Conservation (phyloP, 2,888 invertebrate genomes). For the Rhagium mordax region DNA sequence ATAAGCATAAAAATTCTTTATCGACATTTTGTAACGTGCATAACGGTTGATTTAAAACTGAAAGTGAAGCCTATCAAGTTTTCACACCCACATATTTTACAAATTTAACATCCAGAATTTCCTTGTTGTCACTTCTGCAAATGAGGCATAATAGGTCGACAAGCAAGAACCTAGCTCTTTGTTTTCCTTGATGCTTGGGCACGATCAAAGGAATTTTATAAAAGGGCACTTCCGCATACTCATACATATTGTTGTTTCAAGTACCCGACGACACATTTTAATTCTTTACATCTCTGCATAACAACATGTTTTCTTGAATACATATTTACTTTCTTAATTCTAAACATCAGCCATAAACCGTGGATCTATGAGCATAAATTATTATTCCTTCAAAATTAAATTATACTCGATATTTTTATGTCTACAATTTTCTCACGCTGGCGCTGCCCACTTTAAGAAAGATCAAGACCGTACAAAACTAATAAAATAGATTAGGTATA, state of each 20-base stretch:
- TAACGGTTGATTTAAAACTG: conserved; percentile 15
- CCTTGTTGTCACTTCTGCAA: neutral
- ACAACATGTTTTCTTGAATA: neutral
- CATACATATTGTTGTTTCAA: neutral
- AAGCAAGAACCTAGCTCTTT: neutral
- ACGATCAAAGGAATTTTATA: neutral
- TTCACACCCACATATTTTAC: neutral
- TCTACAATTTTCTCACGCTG: too few species aligned
- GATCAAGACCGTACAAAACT: too few species aligned
- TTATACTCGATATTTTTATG: too few species aligned
- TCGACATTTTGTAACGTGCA: neutral
- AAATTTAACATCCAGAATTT: neutral
- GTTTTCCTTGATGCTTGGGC: neutral
- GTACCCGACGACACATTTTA: neutral
- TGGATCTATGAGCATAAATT: too few species aligned
- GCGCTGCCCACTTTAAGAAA: too few species aligned
- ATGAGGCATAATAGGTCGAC: neutral
- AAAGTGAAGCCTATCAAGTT: conserved; percentile 3
- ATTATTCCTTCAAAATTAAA: too few species aligned
- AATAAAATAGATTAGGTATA: too few species aligned
- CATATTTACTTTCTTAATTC: neutral
- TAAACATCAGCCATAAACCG: too few species aligned
- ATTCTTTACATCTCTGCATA: neutral
- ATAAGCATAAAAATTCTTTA: conserved; percentile 5
- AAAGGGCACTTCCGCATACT: neutral